Conservation (phyloP, 2,797 vertebrate species). For the Falco concolor region DNA sequence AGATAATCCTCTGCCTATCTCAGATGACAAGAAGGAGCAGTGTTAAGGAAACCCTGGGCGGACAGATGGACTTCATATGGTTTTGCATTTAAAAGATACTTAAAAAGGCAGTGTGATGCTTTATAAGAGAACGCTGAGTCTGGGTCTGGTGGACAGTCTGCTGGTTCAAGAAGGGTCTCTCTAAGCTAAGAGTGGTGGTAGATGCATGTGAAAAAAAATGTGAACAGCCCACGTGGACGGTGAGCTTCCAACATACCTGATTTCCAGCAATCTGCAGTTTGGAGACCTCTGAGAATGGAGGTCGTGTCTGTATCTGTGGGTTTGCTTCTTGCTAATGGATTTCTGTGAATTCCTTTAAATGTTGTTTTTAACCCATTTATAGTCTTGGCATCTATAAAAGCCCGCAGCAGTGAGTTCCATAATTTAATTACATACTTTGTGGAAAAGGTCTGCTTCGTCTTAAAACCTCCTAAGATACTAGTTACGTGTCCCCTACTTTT, state of each 20-base stretch:
- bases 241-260: neutral
- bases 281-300: neutral
- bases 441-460: neutral
- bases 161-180: neutral
- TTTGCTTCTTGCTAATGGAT: neutral
- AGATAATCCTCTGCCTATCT: neutral
- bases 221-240: accelerated
- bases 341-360: neutral
- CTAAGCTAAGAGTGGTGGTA: neutral
- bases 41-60: neutral
- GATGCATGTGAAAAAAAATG: neutral
- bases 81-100: neutral
- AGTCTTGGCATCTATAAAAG: neutral
- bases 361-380: neutral
- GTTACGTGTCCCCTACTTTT: neutral
- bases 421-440: neutral
- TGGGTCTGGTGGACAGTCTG: neutral
- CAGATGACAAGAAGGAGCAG: neutral
- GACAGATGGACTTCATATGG: neutral
- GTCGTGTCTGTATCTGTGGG: neutral
- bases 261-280: neutral
- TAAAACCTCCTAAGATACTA: neutral
- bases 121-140: neutral
- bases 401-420: neutral
- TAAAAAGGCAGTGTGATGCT: accelerated